These are phyloP conservation scores for Phrynocephalus forsythii DNA, from an alignment of 2,797 vertebrate genomes.

Conservation along the genomic window DNA sequence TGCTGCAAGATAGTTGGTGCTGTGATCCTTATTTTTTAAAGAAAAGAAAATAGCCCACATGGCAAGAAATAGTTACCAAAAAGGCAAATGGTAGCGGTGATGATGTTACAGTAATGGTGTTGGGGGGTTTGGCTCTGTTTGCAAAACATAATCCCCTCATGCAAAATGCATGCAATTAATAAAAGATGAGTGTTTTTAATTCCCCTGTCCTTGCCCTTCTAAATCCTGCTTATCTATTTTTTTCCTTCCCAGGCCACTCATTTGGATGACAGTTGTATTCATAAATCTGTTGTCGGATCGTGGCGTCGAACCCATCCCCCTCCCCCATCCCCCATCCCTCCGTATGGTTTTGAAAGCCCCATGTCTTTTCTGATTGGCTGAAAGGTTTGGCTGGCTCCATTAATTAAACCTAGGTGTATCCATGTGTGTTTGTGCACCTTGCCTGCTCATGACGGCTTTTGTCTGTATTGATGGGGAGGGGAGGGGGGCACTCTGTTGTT, in stretches of 20 bases:
- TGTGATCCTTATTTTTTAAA: neutral
- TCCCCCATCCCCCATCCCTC: neutral
- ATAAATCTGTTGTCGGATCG: neutral
- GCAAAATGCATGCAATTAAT: slow-evolving; percentile 57
- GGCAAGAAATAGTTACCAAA: slow-evolving; percentile 16
- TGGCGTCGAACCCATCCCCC: neutral
- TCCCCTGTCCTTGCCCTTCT: slow-evolving; percentile 36
- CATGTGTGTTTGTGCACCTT: neutral
- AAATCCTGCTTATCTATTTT: slow-evolving; percentile 34
- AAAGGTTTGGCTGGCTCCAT: neutral
- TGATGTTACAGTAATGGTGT: slow-evolving; percentile 56
- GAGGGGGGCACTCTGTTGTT: neutral
- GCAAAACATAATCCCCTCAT: slow-evolving; percentile 61
- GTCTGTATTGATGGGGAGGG: neutral
- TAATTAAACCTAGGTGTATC: neutral
- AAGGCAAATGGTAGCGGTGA: neutral
- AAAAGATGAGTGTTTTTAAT: slow-evolving; percentile 62
- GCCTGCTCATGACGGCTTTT: neutral
- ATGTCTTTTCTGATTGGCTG: neutral
- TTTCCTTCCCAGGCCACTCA: neutral
- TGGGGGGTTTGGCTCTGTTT: slow-evolving; percentile 39
- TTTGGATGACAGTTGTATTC: neutral
- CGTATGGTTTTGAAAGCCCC: neutral
- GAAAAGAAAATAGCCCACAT: neutral
- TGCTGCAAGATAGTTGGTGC: neutral